Percentiles rank a stretch among this genome's conserved stretches.
Conservation (phyloP, 2,888 invertebrate species). For the Apeira syringaria region DNA sequence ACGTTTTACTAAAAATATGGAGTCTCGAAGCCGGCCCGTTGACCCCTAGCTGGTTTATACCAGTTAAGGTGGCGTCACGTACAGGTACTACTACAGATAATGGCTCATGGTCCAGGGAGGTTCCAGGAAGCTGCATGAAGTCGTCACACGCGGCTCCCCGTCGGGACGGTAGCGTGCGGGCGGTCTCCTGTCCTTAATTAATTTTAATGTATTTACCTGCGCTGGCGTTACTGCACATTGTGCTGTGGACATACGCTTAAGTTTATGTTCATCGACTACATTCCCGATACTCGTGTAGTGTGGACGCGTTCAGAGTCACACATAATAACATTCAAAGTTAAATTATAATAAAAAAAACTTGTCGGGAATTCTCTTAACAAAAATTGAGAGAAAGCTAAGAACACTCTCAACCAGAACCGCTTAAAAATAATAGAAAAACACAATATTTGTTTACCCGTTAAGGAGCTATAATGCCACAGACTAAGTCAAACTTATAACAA, state of each 20-base stretch:
- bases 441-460: too few relatives aligned
- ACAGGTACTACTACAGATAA: slow-evolving; percentile 20
- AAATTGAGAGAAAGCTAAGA: too few relatives aligned
- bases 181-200: slow-evolving; percentile 77
- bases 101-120: slow-evolving; percentile 35
- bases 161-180: slow-evolving; percentile 78
- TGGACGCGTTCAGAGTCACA: too few relatives aligned
- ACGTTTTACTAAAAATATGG: too few relatives aligned
- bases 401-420: too few relatives aligned
- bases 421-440: too few relatives aligned
- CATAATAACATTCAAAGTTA: too few relatives aligned
- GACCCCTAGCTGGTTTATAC: slow-evolving; percentile 25
- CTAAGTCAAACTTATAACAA: too few relatives aligned
- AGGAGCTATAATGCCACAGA: too few relatives aligned
- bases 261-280: not conserved
- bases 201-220: slow-evolving; percentile 76
- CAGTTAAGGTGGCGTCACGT: slow-evolving; percentile 24
- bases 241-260: slow-evolving; percentile 11
- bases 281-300: too few relatives aligned
- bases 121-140: slow-evolving; percentile 80
- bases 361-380: too few relatives aligned
- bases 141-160: slow-evolving; percentile 65
- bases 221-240: slow-evolving; percentile 14
- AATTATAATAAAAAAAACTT: too few relatives aligned
- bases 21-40: slow-evolving; percentile 16